A percentile compares a stretch with the other conserved stretches of the same genome.
Evolutionary conservation across 1,140 invertebrate genomes (phyloP).

Genomic region (Plodia interpunctella): DNA sequence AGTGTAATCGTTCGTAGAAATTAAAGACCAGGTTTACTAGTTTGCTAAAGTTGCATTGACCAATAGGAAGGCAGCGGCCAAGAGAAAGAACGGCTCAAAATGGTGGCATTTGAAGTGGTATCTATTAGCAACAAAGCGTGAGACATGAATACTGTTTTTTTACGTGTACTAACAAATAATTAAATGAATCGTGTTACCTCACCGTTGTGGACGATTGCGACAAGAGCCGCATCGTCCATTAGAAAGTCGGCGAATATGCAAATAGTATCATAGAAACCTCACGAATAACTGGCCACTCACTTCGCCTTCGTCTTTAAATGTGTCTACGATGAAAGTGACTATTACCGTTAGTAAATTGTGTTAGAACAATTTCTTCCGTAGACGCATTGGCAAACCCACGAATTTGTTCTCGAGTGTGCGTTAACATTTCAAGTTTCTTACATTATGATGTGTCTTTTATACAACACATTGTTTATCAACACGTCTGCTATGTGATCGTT

Average conservation of each 20-base stretch:
- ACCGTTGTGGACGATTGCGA: slow-evolving; percentile 65
- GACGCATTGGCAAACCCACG: slow-evolving; percentile 42
- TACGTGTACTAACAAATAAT: slow-evolving; percentile 48
- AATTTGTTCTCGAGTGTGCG: slow-evolving; percentile 14
- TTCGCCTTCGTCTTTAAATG: slow-evolving; percentile 70
- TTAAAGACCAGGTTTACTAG: slow-evolving; percentile 21
- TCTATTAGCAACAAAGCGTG: slow-evolving; percentile 42
- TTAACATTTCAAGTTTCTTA: slow-evolving; percentile 19
- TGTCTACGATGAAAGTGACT: slow-evolving; percentile 73
- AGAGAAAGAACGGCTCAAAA: slow-evolving; percentile 35
- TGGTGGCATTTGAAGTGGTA: slow-evolving; percentile 21
- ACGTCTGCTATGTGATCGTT: slow-evolving; percentile 33
- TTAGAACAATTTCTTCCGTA: slow-evolving; percentile 49
- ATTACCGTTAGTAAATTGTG: slow-evolving; percentile 68
- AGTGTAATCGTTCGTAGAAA: neutral
- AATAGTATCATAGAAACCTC: slow-evolving; percentile 76
- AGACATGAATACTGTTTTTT: slow-evolving; percentile 47
- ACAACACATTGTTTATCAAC: slow-evolving; percentile 46
- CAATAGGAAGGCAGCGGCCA: slow-evolving; percentile 28
- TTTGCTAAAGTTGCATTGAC: slow-evolving; percentile 30
- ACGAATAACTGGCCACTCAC: slow-evolving; percentile 75
- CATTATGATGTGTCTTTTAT: slow-evolving; percentile 32
- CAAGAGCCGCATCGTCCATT: slow-evolving; percentile 73
- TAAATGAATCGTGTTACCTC: slow-evolving; percentile 71
- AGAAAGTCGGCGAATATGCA: slow-evolving; percentile 76